Base-by-base conservation (phyloP, 2,888 invertebrate genomes). In the Cetonia aurata region DNA sequence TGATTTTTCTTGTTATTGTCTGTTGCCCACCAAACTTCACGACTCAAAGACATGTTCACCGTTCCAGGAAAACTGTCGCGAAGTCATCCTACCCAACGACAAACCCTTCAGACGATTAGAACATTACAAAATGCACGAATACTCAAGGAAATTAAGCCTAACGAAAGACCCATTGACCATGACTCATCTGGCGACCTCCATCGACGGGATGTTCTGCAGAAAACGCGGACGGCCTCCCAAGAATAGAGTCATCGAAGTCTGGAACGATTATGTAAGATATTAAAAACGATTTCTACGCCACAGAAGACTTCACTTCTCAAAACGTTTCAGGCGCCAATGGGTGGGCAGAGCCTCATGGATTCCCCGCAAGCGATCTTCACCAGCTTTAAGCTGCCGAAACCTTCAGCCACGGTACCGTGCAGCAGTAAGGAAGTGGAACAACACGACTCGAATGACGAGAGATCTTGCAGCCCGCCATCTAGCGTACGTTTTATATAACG, bases 211-310 rank as follows among this genome's bases (percentile, higher is more conserved):
- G 90, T 96, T 96, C 81, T 93, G 95, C 83, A 89, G 96, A 72
- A 96, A 97, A 80, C 89, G 98, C 37, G 98, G 98, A 53, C 88
- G 98, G 72, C 98, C 98, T n/a, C 98, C 98, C 12, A 98, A 98
- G 86, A 98, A 98, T 83, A 90, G 96, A 0, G 93, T 96, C 12
- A 95, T 96, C 48, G 96, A 96, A 88, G 94, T 95, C 73, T 95
- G 95, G 91, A 93, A 92, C 76, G 93, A 92, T 79, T 93, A 92
- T 81, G 91, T 92, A 86, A 90, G 90, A 88, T 50, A 48, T 74
- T 31, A 55, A 55, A 25, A 25, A 3, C 12, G 15, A 19, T 52
- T 52, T 52, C 19, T 4, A 4, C 8, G 6, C 8, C 8, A 37
- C n/a, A 17, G 6, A 25, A 8, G 13, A 66, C 37, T 2, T 17